Percentiles rank a stretch among this genome's conserved stretches.
Evolutionary conservation across 1,140 invertebrate species (phyloP).

Genomic region (Panulirus ornatus): DNA sequence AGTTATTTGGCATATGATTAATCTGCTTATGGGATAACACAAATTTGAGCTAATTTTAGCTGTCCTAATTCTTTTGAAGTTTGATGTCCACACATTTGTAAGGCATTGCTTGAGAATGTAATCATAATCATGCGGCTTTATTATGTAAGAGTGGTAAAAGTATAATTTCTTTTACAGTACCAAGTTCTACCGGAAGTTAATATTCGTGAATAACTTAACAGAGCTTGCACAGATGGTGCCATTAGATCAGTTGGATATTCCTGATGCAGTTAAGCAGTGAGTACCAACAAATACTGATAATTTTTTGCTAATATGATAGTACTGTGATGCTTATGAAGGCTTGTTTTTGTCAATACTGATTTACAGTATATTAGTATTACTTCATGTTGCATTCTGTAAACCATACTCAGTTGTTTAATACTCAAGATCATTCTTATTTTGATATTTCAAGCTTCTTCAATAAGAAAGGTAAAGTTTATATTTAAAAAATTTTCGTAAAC

Average conservation of each 20-base stretch:
- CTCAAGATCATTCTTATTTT: background rate
- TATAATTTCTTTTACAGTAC: slow-evolving; percentile 84
- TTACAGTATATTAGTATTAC: background rate
- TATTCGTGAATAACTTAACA: slow-evolving; percentile 86
- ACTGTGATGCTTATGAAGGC: no score
- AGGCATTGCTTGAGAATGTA: no score
- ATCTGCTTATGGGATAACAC: no score
- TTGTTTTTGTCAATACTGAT: background rate
- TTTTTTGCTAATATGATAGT: background rate
- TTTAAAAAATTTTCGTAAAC: no score
- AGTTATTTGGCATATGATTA: no score
- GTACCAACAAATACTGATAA: slow-evolving; percentile 73
- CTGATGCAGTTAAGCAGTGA: slow-evolving; percentile 89
- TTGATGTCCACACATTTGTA: no score
- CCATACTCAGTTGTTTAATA: background rate
- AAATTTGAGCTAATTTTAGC: no score
- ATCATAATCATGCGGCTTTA: no score
- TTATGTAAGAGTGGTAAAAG: no score
- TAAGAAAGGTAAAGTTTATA: slow-evolving; percentile 1
- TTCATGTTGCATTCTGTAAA: background rate
- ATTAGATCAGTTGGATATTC: slow-evolving; percentile 89
- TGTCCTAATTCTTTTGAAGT: no score
- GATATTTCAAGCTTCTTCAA: slow-evolving; percentile 8
- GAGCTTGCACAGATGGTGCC: slow-evolving; percentile 86
- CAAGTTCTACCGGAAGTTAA: slow-evolving; percentile 92